Conservation (phyloP, 2,797 vertebrate species). For the Sebastes oblongus region DNA sequence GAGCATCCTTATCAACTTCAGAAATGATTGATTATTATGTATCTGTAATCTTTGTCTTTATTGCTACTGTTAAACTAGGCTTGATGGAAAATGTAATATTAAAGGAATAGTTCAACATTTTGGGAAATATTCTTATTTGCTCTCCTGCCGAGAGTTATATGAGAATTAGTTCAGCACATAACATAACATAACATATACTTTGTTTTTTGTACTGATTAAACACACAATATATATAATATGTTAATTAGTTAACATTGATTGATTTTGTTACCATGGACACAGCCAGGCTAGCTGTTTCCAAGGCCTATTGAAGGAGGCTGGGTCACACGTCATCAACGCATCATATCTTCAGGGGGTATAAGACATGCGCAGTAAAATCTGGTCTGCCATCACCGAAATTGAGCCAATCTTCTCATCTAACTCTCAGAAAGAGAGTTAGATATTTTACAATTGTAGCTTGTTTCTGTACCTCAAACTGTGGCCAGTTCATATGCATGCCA, state of each 20-base stretch:
- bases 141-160: neutral
- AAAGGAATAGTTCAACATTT: neutral
- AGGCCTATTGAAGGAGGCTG: too few relatives aligned
- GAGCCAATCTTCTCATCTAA: neutral
- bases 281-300: neutral
- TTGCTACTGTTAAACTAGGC: neutral
- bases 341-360: too few relatives aligned
- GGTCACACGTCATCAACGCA: too few relatives aligned
- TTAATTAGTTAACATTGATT: neutral
- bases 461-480: constrained; percentile 91
- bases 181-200: neutral
- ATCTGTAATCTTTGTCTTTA: neutral
- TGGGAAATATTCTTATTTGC: neutral
- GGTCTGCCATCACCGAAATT: too few relatives aligned
- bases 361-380: too few relatives aligned
- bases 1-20: neutral
- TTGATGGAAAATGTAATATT: neutral
- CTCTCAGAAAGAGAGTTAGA: neutral
- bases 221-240: neutral
- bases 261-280: neutral
- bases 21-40: neutral
- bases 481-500: constrained; percentile 98
- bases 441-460: neutral
- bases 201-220: neutral
- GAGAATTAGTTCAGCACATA: neutral